A percentile compares a stretch with the other conserved stretches of the same genome.
Evolutionary conservation across 2,888 invertebrate species (phyloP).

Genomic region (Euphydryas editha): DNA sequence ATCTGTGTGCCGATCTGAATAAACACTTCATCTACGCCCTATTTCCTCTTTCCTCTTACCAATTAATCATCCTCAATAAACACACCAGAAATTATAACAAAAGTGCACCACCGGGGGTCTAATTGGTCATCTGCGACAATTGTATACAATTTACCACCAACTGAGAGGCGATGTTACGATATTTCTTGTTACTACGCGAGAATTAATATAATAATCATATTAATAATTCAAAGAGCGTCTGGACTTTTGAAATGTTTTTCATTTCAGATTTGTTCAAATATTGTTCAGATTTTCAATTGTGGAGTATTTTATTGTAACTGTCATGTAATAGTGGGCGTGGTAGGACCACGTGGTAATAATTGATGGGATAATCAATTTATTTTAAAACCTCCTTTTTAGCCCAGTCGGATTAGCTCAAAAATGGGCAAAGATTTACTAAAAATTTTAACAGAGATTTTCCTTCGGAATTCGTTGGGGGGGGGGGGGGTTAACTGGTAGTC

Average conservation of each 20-base stretch:
- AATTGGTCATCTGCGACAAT: conserved; percentile 34
- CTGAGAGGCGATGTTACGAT: conserved; percentile 15
- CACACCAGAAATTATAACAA: conserved; percentile 25
- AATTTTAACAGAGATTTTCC: too few relatives aligned
- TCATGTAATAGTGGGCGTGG: too few relatives aligned
- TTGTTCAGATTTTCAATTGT: neutral
- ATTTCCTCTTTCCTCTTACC: conserved; percentile 23
- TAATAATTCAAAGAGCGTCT: conserved; percentile 31
- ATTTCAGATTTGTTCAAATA: conserved; percentile 14
- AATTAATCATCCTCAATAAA: conserved; percentile 40
- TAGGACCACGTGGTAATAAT: too few relatives aligned
- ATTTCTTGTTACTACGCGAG: conserved; percentile 17
- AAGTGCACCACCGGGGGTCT: conserved; percentile 19
- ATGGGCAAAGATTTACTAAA: too few relatives aligned
- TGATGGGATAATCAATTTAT: too few relatives aligned
- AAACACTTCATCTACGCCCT: conserved; percentile 4
- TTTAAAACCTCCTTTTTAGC: too few relatives aligned
- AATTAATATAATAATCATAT: conserved; percentile 1
- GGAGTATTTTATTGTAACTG: too few relatives aligned
- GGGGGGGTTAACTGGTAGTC: too few relatives aligned
- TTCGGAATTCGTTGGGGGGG: too few relatives aligned
- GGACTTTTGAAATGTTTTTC: conserved; percentile 15
- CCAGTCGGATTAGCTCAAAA: too few relatives aligned
- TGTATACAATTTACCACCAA: conserved; percentile 20
- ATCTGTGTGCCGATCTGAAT: conserved; percentile 8